phyloP scores from a whole-genome alignment of 1,140 invertebrate species.

The Drosophila cardini region DNA sequence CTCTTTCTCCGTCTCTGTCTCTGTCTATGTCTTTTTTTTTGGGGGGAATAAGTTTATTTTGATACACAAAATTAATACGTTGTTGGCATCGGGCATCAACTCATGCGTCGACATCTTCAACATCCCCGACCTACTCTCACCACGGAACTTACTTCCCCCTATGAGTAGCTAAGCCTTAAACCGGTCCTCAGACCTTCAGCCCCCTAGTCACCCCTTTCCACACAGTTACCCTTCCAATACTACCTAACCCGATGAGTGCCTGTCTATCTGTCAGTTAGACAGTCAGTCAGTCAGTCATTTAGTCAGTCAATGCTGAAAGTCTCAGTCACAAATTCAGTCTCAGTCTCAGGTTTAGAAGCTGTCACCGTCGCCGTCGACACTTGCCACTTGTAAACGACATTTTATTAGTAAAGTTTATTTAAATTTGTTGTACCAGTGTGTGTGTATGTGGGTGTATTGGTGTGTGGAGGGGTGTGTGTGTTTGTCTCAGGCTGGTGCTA shows the following conservation, averaged over 20 bases:
- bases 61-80: constrained; percentile 83
- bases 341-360: constrained; percentile 36
- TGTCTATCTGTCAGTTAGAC: constrained; percentile 30
- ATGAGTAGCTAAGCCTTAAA: constrained; percentile 18
- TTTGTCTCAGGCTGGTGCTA: constrained; percentile 5
- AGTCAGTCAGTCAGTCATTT: constrained; percentile 33
- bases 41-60: constrained; percentile 77
- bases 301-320: constrained; percentile 44
- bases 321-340: constrained; percentile 28
- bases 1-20: constrained; percentile 20
- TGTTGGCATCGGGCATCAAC: constrained; percentile 73
- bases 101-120: constrained; percentile 54
- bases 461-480: background rate
- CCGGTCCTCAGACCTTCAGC: too few species aligned
- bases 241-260: constrained; percentile 22
- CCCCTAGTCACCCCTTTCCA: background rate
- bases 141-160: constrained; percentile 4
- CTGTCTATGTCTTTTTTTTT: constrained; percentile 40
- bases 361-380: constrained; percentile 66
- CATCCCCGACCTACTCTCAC: constrained; percentile 5
- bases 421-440: constrained; percentile 80
- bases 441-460: constrained; percentile 36
- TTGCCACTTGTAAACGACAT: constrained; percentile 83
- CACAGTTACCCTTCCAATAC: constrained; percentile 22
- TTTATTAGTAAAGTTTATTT: constrained; percentile 83